phyloP scores from a whole-genome alignment of 2,113 vertebrate genomes.

The Chauna torquata region DNA sequence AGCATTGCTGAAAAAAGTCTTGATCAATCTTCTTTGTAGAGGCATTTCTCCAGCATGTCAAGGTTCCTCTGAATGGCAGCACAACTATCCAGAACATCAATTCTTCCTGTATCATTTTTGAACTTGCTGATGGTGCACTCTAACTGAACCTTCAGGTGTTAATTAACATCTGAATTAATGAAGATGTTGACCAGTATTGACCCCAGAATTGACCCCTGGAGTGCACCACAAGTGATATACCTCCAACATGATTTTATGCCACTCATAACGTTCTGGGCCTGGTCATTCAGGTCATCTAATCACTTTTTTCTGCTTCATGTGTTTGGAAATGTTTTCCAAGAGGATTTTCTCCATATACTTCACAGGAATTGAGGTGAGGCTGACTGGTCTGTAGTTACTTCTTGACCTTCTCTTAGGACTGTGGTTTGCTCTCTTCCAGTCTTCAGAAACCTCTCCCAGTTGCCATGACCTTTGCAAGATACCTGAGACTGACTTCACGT shows the following conservation, averaged over 20 bases:
- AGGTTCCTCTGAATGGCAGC: background rate
- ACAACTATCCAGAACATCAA: background rate
- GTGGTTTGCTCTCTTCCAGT: background rate
- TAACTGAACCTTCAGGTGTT: background rate
- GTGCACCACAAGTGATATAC: background rate
- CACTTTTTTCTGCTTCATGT: background rate
- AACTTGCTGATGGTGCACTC: background rate
- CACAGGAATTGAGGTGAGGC: background rate
- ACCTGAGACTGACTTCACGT: background rate
- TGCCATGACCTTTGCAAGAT: background rate
- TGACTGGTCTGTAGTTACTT: background rate
- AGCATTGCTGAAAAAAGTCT: background rate
- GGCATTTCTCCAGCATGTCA: background rate
- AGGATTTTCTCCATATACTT: background rate
- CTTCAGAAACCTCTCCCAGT: background rate
- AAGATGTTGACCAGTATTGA: background rate
- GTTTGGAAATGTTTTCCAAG: background rate
- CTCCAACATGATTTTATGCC: background rate
- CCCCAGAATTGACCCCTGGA: background rate
- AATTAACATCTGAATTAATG: too few relatives aligned
- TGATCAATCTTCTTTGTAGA: background rate
- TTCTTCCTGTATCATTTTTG: background rate
- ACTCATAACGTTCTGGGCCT: background rate
- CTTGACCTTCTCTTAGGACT: background rate
- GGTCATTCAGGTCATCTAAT: background rate